A percentile compares a stretch with the other conserved stretches of the same genome.
These are phyloP conservation scores for Sparus aurata DNA, from an alignment of 2,797 vertebrate genomes.

Conservation along the genomic window DNA sequence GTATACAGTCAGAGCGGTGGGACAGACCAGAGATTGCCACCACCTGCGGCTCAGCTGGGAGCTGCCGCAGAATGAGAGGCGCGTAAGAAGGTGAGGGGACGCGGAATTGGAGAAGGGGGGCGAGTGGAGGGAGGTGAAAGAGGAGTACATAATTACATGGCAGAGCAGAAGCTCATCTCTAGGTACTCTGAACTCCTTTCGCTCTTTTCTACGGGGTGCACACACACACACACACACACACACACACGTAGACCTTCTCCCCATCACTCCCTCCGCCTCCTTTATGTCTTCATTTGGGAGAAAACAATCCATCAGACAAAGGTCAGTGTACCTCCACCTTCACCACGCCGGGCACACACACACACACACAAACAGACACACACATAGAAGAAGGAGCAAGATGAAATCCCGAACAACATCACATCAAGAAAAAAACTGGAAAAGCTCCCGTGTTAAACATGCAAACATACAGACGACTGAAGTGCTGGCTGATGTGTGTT, in stretches of 20 bases:
- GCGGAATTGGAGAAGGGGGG: slow-evolving; percentile 54
- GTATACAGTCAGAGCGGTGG: slow-evolving; percentile 65
- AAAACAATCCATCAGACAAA: slow-evolving; percentile 83
- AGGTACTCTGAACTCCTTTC: slow-evolving; percentile 52
- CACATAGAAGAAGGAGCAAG: slow-evolving; percentile 23
- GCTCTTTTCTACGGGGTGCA: slow-evolving; percentile 37
- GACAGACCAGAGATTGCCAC: slow-evolving; percentile 72
- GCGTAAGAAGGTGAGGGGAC: slow-evolving; percentile 32
- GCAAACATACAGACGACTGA: no score
- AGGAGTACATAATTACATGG: slow-evolving; percentile 82
- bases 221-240: slow-evolving; percentile 17
- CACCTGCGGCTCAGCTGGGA: slow-evolving; percentile 79
- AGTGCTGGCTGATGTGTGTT: not conserved
- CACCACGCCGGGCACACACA: slow-evolving; percentile 28
- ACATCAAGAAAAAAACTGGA: not conserved
- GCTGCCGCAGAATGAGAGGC: slow-evolving; percentile 67
- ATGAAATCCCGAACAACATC: slow-evolving; percentile 17
- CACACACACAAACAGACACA: slow-evolving; percentile 24
- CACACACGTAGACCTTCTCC: slow-evolving; percentile 2
- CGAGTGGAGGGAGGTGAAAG: slow-evolving; percentile 69
- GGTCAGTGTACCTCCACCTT: slow-evolving; percentile 63
- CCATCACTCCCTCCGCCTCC: slow-evolving; percentile 42
- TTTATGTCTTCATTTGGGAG: slow-evolving; percentile 78
- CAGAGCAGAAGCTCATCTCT: slow-evolving; percentile 77
- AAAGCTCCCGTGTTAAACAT: not conserved